These are phyloP conservation scores for Somateria mollissima DNA, from an alignment of 2,797 vertebrate species.

Conservation along the genomic window DNA sequence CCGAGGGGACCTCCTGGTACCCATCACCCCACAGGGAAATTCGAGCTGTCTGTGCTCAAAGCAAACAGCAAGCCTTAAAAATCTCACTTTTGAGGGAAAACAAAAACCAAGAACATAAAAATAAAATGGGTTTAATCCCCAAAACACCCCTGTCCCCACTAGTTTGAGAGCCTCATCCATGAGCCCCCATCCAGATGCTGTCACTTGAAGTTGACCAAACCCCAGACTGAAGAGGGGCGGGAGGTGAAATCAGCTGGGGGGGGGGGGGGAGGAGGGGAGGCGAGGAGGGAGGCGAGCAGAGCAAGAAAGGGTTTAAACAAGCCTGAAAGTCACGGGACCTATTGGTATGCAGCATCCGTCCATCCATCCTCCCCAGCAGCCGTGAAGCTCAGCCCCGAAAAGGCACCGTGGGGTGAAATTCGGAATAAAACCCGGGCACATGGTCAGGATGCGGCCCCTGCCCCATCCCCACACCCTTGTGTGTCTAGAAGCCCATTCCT, in stretches of 20 bases:
- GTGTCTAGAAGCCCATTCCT: background rate
- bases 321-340: slow-evolving; percentile 54
- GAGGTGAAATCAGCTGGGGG: slow-evolving; percentile 25
- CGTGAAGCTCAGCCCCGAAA: background rate
- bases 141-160: background rate
- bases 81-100: background rate
- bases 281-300: background rate
- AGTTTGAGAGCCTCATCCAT: rapidly evolving
- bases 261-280: background rate
- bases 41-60: background rate
- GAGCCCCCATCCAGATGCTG: background rate
- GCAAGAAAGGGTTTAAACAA: slow-evolving; percentile 61
- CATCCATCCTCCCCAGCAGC: background rate
- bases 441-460: background rate
- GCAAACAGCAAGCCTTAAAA: background rate
- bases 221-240: background rate
- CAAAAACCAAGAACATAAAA: background rate
- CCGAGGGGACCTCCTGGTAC: background rate
- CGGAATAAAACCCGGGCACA: background rate
- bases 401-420: background rate
- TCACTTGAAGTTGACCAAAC: background rate
- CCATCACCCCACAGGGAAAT: background rate
- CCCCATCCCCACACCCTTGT: background rate
- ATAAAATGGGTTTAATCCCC: background rate
- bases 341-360: slow-evolving; percentile 56